Conservation (phyloP, 2,888 invertebrate genomes). For the Thymelicus sylvestris region DNA sequence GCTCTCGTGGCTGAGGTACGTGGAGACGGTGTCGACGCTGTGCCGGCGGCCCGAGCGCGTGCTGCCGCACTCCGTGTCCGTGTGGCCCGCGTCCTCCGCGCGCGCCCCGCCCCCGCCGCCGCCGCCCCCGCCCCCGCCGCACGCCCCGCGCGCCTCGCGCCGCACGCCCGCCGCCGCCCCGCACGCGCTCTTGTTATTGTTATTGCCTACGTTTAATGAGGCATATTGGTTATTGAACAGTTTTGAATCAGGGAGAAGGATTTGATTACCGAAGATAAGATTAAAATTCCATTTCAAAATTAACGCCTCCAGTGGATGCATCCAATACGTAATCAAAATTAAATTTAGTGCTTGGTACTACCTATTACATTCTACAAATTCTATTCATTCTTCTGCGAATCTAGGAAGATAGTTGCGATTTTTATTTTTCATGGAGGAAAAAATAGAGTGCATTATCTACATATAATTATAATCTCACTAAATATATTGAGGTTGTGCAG, state of each 20-base stretch:
- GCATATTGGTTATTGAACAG: too few species aligned
- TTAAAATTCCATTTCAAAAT: background rate
- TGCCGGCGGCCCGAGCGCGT: slow-evolving; percentile 91
- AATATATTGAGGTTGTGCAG: slow-evolving; percentile 93
- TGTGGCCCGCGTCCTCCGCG: slow-evolving; percentile 68
- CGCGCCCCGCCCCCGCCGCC: background rate
- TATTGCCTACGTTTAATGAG: background rate
- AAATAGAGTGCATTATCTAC: too few species aligned
- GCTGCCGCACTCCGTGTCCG: slow-evolving; percentile 89
- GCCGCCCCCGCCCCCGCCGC: slow-evolving; percentile 45
- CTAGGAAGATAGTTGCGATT: too few species aligned
- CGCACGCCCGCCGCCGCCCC: slow-evolving; percentile 45
- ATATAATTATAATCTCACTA: slow-evolving; percentile 75
- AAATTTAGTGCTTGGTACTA: too few species aligned
- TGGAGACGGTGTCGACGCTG: slow-evolving; percentile 94
- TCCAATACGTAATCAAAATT: too few species aligned
- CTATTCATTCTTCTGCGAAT: too few species aligned
- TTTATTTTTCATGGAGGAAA: too few species aligned
- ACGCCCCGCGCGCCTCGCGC: slow-evolving; percentile 22
- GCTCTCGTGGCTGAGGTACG: slow-evolving; percentile 94
- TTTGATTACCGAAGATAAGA: too few species aligned
- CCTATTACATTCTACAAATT: too few species aligned
- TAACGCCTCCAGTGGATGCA: background rate
- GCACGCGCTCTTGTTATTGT: background rate
- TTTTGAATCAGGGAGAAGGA: too few species aligned